Percentiles rank a stretch among this genome's conserved stretches.
These are phyloP conservation scores for Felis catus DNA, from an alignment of 2,113 vertebrate species.

Conservation along the genomic window F.catus_Fca126_mat1.0 CM031423.1:90709501-90710000, in stretches of 20 bases:
- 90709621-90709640: no score
- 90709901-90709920: accelerated
- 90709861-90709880: accelerated
- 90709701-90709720: no score
- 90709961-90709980: neutral
- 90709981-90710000: neutral
- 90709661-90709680: no score
- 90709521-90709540: neutral
- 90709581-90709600: neutral
- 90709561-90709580: neutral
- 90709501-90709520: accelerated
- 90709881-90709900: accelerated
- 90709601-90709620: neutral
- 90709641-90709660: no score
- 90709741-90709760: no score
- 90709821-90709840: neutral
- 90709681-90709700: no score
- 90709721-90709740: no score
- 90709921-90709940: accelerated
- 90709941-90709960: neutral
- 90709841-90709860: neutral
- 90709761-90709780: no score
- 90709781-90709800: no score
- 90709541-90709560: neutral
- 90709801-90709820: neutral